Conservation (phyloP, 2,113 vertebrate species). For the Datnioides undecimradiatus region DNA sequence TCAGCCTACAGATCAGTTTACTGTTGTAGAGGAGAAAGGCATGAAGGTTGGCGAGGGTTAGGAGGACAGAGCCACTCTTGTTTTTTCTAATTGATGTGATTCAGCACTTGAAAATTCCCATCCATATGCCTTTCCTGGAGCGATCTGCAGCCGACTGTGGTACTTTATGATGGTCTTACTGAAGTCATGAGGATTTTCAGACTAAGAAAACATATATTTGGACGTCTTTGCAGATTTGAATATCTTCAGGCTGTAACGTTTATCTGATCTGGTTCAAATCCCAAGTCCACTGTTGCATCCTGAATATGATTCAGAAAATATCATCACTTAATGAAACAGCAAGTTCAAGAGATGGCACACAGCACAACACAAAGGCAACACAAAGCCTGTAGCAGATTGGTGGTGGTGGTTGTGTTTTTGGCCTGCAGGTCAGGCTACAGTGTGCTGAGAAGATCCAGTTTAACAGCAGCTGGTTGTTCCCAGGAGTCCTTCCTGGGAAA, state of each 20-base stretch:
- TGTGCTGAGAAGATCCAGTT: conserved; percentile 65
- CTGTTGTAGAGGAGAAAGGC: conserved; percentile 46
- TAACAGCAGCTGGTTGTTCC: conserved; percentile 52
- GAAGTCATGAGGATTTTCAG: conserved; percentile 52
- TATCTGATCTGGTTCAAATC: not conserved
- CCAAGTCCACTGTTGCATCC: not conserved
- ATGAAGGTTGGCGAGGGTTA: conserved; percentile 25
- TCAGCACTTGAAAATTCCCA: conserved; percentile 56
- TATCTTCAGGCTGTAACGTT: not conserved
- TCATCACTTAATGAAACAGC: not conserved
- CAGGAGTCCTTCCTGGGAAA: conserved; percentile 22
- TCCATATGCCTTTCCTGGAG: conserved; percentile 54
- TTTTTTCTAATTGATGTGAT: conserved; percentile 69
- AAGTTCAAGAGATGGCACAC: conserved; percentile 11
- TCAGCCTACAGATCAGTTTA: conserved; percentile 34
- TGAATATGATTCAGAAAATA: conserved; percentile 26
- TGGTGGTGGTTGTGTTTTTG: conserved; percentile 46
- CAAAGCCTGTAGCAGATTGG: conserved; percentile 3
- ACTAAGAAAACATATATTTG: conserved; percentile 29
- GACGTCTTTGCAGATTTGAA: conserved; percentile 6
- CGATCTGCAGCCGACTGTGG: conserved; percentile 45
- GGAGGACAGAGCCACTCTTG: conserved; percentile 68
- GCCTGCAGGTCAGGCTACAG: conserved; percentile 63
- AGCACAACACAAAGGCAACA: conserved; percentile 3
- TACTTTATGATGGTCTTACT: conserved; percentile 35